Conservation (phyloP, 2,797 vertebrate species). For the Cyclopterus lumpus region DNA sequence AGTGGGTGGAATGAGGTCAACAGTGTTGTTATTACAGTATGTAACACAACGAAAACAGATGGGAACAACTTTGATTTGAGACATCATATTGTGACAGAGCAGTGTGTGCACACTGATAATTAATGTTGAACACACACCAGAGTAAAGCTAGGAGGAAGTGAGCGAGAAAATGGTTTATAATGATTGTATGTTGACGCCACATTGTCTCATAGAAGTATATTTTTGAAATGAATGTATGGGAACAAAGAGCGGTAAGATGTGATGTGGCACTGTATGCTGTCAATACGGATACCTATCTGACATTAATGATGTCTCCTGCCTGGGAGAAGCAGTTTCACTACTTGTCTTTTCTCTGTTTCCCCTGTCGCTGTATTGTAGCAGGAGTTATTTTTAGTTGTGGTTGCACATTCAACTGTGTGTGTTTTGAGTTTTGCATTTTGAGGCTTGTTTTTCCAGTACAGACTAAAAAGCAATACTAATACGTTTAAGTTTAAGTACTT, state of each 20-base stretch:
- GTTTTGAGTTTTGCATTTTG: conserved; percentile 3
- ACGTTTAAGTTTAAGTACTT: too few species aligned
- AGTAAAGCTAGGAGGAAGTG: conserved; percentile 18
- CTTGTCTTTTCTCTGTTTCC: neutral
- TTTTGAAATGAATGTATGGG: conserved; percentile 15
- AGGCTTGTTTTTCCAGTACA: conserved; percentile 16
- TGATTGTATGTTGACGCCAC: neutral
- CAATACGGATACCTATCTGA: neutral
- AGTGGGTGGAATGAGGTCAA: neutral
- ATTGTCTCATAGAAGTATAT: conserved; percentile 11
- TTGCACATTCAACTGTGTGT: neutral
- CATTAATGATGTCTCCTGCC: neutral
- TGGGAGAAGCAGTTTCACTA: neutral
- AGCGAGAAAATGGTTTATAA: neutral
- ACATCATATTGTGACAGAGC: neutral
- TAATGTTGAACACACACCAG: conserved; percentile 49
- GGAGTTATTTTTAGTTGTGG: neutral
- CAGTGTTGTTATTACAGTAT: neutral
- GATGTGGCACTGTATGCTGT: neutral
- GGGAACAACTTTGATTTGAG: neutral
- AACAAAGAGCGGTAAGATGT: neutral
- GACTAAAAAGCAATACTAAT: too few species aligned
- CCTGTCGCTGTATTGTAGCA: neutral
- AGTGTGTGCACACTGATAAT: neutral
- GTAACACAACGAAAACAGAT: neutral